phyloP scores from a whole-genome alignment of 2,113 vertebrate species.

The Pandion haliaetus region DNA sequence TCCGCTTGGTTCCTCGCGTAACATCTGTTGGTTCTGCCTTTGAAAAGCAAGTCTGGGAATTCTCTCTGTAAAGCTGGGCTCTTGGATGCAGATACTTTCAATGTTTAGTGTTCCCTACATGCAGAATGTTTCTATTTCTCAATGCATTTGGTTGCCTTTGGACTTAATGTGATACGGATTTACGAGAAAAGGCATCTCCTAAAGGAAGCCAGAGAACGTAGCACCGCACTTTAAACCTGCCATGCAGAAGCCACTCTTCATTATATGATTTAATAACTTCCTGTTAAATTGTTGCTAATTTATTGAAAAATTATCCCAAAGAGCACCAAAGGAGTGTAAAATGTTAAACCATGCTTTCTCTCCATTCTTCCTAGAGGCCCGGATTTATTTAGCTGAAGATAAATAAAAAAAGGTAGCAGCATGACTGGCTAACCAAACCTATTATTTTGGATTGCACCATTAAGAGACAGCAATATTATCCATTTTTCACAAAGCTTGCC shows the following conservation, averaged over 20 bases:
- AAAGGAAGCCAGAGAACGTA: conserved; percentile 19
- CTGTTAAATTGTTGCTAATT: conserved; percentile 49
- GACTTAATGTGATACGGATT: neutral
- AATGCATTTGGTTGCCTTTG: neutral
- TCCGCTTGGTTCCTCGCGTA: neutral
- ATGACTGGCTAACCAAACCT: neutral
- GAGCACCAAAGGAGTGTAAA: conserved; percentile 32
- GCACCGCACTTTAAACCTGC: neutral
- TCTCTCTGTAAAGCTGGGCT: neutral
- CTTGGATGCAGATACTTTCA: neutral
- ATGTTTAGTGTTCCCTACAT: neutral
- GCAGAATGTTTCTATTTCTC: neutral
- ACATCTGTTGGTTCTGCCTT: neutral
- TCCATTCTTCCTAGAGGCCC: neutral
- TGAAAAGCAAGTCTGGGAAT: neutral
- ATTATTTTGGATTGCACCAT: neutral
- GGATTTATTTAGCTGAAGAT: neutral
- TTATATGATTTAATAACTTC: conserved; percentile 25
- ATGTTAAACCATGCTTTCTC: neutral
- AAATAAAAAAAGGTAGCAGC: neutral
- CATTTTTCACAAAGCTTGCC: neutral
- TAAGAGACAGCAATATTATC: neutral
- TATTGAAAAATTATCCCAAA: conserved; percentile 42
- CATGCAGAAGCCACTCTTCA: neutral
- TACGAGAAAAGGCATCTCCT: conserved; percentile 54